These are phyloP conservation scores for Limnodromus scolopaceus DNA, from an alignment of 2,797 vertebrate genomes.

Conservation along the genomic window DNA sequence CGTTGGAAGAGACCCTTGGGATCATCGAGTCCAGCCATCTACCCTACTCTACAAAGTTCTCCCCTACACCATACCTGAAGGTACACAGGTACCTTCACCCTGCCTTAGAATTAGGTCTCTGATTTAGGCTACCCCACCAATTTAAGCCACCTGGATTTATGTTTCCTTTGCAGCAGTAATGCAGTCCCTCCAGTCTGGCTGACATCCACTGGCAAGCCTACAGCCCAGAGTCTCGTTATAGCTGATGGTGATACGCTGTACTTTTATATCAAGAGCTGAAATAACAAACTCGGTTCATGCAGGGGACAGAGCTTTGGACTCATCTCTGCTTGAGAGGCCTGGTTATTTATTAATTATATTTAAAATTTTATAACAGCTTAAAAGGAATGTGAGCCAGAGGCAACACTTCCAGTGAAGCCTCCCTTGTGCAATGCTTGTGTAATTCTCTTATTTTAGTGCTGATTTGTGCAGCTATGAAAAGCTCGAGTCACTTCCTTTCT, in stretches of 20 bases:
- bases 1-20: no score
- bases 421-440: slow-evolving; percentile 57
- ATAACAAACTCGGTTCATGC: slow-evolving; percentile 52
- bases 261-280: slow-evolving; percentile 38
- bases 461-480: not conserved
- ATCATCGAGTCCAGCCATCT: no score
- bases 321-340: slow-evolving; percentile 53
- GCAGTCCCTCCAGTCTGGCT: not conserved
- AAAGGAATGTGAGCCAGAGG: slow-evolving; percentile 60
- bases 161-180: not conserved
- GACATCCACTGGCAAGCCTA: not conserved
- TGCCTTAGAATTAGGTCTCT: not conserved
- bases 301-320: slow-evolving; percentile 57
- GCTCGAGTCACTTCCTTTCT: not conserved
- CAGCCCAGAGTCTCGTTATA: not conserved
- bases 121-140: not conserved
- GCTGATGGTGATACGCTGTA: not conserved
- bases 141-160: not conserved
- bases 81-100: not conserved
- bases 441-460: slow-evolving; percentile 27
- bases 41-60: no score
- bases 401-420: slow-evolving; percentile 51
- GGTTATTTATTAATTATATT: slow-evolving; percentile 77
- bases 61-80: no score
- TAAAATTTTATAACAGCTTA: slow-evolving; percentile 74